phyloP scores from a whole-genome alignment of 1,140 invertebrate genomes.

The Nephotettix cincticeps region DNA sequence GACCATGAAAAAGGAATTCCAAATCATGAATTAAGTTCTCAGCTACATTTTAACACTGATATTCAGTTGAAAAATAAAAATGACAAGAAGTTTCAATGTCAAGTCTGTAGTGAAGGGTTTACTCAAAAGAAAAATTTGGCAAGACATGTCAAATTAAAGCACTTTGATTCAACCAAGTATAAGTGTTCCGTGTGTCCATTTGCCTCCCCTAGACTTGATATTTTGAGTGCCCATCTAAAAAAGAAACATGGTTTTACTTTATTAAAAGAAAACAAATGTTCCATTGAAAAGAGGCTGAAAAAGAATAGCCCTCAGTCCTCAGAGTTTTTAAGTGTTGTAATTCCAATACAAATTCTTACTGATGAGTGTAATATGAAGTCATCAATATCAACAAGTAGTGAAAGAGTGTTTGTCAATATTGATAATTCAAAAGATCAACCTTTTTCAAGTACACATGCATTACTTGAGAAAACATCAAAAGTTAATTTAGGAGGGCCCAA shows the following conservation, averaged over 20 bases:
- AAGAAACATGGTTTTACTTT: neutral
- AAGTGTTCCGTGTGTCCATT: neutral
- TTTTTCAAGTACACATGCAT: no score
- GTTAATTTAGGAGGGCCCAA: no score
- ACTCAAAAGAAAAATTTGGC: constrained; percentile 5
- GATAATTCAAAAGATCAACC: no score
- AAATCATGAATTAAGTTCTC: neutral
- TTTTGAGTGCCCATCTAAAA: neutral
- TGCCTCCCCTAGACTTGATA: neutral
- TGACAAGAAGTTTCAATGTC: constrained; percentile 4
- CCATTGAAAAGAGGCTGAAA: no score
- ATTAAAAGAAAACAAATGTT: neutral
- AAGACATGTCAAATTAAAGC: neutral
- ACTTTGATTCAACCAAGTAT: neutral
- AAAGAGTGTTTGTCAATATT: no score
- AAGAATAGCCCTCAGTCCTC: no score
- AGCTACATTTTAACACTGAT: neutral
- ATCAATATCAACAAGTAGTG: no score
- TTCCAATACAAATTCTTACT: no score
- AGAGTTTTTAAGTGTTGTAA: no score
- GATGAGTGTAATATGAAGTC: no score
- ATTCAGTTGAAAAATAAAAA: neutral
- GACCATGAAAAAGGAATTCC: neutral
- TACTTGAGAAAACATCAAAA: no score
- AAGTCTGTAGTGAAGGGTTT: constrained; percentile 2